Evolutionary conservation across 2,888 invertebrate species (phyloP).

Genomic region (Ernsta delagoae): DNA sequence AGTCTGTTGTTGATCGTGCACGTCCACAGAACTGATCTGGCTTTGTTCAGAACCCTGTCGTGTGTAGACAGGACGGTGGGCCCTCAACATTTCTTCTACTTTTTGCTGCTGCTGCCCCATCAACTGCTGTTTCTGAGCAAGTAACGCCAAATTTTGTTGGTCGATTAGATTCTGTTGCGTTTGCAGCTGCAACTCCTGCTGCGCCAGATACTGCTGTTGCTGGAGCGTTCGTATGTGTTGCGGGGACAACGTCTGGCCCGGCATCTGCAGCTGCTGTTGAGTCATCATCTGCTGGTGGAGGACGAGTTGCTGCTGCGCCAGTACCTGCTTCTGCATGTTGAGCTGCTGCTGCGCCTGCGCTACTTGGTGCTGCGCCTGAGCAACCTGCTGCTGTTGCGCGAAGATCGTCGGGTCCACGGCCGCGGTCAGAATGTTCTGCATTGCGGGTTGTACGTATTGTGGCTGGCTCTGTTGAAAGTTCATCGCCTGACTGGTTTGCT

Average conservation of each 20-base stretch:
- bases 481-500: conserved; percentile 56
- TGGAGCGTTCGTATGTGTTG: conserved; percentile 73
- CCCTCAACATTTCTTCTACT: conserved; percentile 69
- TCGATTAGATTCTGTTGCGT: conserved; percentile 84
- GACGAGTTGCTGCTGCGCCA: conserved; percentile 77
- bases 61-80: conserved; percentile 72
- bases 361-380: conserved; percentile 76
- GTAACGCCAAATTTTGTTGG: conserved; percentile 80
- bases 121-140: conserved; percentile 79
- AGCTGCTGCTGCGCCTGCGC: conserved; percentile 77
- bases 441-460: conserved; percentile 60
- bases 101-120: conserved; percentile 83
- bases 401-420: conserved; percentile 68
- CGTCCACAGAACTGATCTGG: conserved; percentile 68
- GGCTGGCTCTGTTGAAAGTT: conserved; percentile 61
- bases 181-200: conserved; percentile 80
- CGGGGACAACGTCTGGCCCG: conserved; percentile 78
- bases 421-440: conserved; percentile 53
- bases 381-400: conserved; percentile 75
- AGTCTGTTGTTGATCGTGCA: conserved; percentile 64
- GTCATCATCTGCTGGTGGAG: conserved; percentile 78
- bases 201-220: conserved; percentile 80
- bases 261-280: conserved; percentile 73
- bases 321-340: conserved; percentile 78
- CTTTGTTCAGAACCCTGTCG: conserved; percentile 78